Evolutionary conservation across 2,797 vertebrate species (phyloP).

Genomic region (Chiroxiphia lanceolata): DNA sequence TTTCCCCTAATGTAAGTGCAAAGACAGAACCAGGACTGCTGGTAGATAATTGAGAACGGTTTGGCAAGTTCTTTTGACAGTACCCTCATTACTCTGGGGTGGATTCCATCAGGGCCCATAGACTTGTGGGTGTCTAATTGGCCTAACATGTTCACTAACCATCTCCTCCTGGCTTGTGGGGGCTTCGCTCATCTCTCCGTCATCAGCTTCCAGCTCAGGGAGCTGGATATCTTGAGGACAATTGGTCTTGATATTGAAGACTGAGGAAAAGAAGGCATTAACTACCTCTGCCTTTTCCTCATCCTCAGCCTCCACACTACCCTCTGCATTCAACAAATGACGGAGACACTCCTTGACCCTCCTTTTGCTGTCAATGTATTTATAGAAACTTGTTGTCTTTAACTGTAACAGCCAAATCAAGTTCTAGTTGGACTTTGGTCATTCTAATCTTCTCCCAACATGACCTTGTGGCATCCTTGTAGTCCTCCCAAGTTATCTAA

Average conservation of each 20-base stretch:
- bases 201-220: not conserved
- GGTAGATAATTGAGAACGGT: not conserved
- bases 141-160: not conserved
- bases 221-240: not conserved
- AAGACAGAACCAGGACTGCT: not conserved
- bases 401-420: not conserved
- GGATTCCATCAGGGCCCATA: not conserved
- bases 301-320: not conserved
- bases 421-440: not conserved
- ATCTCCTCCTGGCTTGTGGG: not conserved
- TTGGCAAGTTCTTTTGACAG: not conserved
- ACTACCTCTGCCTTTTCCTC: not conserved
- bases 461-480: not conserved
- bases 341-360: not conserved
- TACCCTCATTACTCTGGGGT: not conserved
- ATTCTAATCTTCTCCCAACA: not conserved
- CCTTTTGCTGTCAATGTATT: not conserved
- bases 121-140: not conserved
- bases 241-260: not conserved
- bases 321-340: not conserved
- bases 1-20: constrained; percentile 28
- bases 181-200: not conserved
- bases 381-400: not conserved
- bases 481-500: not conserved
- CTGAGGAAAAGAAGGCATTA: not conserved